Evolutionary conservation across 2,888 invertebrate genomes (phyloP), one percentile per base, ranked within the genome.

Genomic region (Leptopilina myrica): DNA sequence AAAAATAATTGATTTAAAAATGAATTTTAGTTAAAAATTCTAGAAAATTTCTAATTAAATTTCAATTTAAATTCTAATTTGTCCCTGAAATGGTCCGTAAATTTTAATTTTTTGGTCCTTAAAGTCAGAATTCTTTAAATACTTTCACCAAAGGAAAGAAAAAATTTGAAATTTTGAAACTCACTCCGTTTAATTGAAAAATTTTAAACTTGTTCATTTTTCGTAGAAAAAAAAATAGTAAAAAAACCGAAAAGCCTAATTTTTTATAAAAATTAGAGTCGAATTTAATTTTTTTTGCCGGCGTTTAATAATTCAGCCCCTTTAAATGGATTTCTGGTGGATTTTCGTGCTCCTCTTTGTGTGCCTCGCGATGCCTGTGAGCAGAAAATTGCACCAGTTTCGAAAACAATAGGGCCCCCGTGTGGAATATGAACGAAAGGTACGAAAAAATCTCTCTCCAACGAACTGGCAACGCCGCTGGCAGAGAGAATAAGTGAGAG

Each of bases 401-500:
- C 33, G 33, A 33, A 73, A 73, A 73, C 73, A 73, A 73, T 56
- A 73, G 56, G 56, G 33, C 53, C 56, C n/a, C n/a, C 56, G 49
- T 49, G 49, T 33, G n/a, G 53, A 53, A 62, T 59, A 59, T 59
- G 15, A 59, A 62, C 33, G 14, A 53, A 73, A 64, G 20, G 64
- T 43, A 43, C 7, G 7, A 43, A 53, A 65, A 75, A 78, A 46
- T 46, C 46, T 46, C 46, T 75, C 59, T 65, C 49, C 53, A 33
- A 76, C 78, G 66, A 81, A 49, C 79, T 78, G 81, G 81, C 81
- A 81, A 81, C 81, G 79, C 78, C 81, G 82, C 82, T 76, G 77
- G 78, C 66, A 76, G 79, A 67, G 33, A 33, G 33, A 33, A 20
- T 20, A 20, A 20, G 20, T 20, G 20, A 20, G 20, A 20, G 20